These are phyloP conservation scores for Bos javanicus DNA, from an alignment of 2,113 vertebrate species.

Conservation along the genomic window DNA sequence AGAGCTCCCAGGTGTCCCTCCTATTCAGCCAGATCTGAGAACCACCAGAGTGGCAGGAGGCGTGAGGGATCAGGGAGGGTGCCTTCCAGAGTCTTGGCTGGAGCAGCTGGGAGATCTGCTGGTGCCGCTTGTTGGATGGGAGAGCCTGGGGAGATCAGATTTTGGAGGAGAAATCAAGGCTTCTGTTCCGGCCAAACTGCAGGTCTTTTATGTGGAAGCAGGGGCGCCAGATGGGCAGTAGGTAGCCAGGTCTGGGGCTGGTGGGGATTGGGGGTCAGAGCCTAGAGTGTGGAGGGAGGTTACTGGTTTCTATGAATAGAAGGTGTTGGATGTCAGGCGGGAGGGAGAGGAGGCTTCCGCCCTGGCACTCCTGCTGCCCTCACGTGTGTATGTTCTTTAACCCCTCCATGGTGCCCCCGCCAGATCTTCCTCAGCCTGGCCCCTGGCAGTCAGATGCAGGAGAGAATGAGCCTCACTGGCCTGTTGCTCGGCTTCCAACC, in stretches of 20 bases:
- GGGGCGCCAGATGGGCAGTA: background rate
- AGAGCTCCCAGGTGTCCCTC: background rate
- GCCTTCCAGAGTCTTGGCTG: background rate
- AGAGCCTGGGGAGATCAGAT: background rate
- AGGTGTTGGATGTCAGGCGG: background rate
- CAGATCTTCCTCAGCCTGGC: background rate
- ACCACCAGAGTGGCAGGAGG: background rate
- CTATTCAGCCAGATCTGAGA: background rate
- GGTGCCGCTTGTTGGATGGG: background rate
- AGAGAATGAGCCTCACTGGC: background rate
- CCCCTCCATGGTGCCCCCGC: background rate
- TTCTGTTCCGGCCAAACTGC: background rate
- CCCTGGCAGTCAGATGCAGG: background rate
- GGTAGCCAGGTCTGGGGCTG: background rate
- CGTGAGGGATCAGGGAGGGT: background rate
- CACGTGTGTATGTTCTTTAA: rapidly evolving
- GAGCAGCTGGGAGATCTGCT: background rate
- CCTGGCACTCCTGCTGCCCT: background rate
- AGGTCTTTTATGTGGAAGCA: background rate
- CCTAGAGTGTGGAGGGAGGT: background rate
- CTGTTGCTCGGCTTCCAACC: background rate
- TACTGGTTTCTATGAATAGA: background rate
- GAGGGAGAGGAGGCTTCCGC: background rate
- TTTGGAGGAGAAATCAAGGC: background rate
- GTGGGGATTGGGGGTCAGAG: background rate